phyloP scores from a whole-genome alignment of 2,113 vertebrate genomes.

The Gila orcuttii region DNA sequence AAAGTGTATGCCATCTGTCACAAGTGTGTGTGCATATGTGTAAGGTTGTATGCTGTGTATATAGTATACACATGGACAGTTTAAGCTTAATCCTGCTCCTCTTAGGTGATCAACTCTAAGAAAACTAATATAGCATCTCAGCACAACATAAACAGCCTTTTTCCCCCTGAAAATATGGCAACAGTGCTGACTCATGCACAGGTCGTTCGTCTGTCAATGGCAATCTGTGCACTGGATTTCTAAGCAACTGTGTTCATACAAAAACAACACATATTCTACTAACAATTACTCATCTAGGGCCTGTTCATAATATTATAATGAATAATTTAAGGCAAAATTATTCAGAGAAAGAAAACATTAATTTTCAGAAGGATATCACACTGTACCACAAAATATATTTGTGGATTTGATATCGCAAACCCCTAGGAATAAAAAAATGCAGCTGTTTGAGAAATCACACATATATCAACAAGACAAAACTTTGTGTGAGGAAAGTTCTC shows the following conservation, averaged over 20 bases:
- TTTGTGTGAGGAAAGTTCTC: not conserved
- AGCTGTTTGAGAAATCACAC: not conserved
- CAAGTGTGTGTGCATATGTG: conserved; percentile 36
- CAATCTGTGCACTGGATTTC: conserved; percentile 12
- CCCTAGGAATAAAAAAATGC: not conserved
- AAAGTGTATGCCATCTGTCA: conserved; percentile 52
- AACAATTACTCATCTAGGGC: not conserved
- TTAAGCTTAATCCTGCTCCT: not conserved
- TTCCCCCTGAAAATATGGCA: not conserved
- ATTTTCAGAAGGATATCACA: conserved; percentile 2
- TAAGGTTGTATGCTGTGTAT: not conserved
- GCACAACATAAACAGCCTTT: not conserved
- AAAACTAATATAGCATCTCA: not conserved
- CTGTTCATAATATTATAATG: not conserved
- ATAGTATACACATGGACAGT: not conserved
- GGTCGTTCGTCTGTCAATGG: not conserved
- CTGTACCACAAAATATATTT: not conserved
- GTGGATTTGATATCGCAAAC: not conserved
- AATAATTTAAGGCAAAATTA: conserved; percentile 4
- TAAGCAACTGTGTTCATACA: not conserved
- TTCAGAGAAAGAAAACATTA: not conserved
- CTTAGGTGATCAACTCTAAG: not conserved
- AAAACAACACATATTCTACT: conserved; percentile 9
- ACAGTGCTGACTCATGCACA: not conserved
- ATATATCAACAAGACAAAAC: not conserved